Conservation (phyloP, 2,113 vertebrate species). For the Gymnocephalus cernua region DNA sequence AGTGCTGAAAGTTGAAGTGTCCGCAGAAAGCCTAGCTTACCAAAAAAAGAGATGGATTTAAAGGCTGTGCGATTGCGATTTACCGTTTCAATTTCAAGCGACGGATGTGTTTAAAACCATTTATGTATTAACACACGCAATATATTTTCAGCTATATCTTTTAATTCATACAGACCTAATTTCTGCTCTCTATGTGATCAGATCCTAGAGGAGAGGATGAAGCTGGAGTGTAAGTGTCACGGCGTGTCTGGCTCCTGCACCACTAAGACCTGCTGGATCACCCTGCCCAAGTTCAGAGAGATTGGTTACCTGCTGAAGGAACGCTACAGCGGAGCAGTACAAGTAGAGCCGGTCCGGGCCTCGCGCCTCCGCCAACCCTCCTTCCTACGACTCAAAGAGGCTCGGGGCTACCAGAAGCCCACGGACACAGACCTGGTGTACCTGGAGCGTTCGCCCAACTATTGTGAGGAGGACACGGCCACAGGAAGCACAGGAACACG, state of each 20-base stretch:
- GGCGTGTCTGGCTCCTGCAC: conserved; percentile 98
- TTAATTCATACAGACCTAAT: conserved; percentile 12
- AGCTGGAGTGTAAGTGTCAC: conserved; percentile 97
- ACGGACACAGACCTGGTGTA: conserved; percentile 97
- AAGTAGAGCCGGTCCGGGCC: conserved; percentile 95
- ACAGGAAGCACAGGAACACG: conserved; percentile 96
- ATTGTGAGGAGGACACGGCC: conserved; percentile 95
- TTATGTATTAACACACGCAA: not conserved
- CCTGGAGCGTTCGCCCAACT: conserved; percentile 97
- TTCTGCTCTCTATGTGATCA: conserved; percentile 56
- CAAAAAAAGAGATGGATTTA: conserved; percentile 27
- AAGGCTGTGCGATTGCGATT: conserved; percentile 2
- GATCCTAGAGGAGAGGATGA: conserved; percentile 97
- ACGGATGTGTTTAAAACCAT: not conserved
- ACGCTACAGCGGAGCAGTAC: conserved; percentile 92
- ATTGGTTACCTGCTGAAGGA: conserved; percentile 96
- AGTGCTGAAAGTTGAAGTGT: conserved; percentile 60
- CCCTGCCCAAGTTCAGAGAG: conserved; percentile 96
- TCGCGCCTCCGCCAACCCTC: conserved; percentile 95
- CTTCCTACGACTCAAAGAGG: conserved; percentile 95
- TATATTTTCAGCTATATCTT: not conserved
- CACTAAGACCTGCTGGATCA: conserved; percentile 99
- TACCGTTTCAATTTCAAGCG: conserved; percentile 22
- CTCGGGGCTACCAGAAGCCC: conserved; percentile 95
- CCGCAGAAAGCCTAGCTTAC: conserved; percentile 42